Evolutionary conservation across 35 echinoderm and acorn worm species (phyloP).

Genomic region (Apostichopus japonicus): DNA sequence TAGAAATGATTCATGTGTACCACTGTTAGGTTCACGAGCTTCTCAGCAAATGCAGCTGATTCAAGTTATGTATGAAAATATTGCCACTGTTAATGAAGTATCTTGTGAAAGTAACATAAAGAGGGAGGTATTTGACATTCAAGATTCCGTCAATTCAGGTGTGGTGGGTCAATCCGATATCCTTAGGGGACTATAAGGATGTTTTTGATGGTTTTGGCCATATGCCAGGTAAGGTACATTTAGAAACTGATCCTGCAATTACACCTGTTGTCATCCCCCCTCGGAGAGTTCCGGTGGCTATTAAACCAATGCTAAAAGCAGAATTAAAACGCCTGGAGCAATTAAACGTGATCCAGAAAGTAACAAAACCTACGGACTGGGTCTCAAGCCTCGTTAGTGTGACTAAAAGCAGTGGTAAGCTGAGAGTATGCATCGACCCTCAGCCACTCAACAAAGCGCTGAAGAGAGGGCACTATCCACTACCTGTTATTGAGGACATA

Average conservation of each 20-base stretch:
- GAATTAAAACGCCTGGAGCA: constrained; percentile 54
- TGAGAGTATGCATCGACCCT: constrained; percentile 68
- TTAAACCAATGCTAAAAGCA: constrained; percentile 39
- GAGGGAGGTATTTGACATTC: no score
- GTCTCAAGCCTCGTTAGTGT: constrained; percentile 52
- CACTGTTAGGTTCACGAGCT: constrained; percentile 26
- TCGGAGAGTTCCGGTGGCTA: constrained; percentile 6
- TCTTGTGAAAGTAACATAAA: no score
- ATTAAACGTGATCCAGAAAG: constrained; percentile 40
- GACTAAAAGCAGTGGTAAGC: constrained; percentile 58
- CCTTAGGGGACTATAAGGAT: background rate
- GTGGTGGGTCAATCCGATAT: no score
- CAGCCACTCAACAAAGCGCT: constrained; percentile 60
- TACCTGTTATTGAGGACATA: constrained; percentile 46
- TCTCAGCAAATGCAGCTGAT: constrained; percentile 52
- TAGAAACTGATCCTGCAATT: constrained; percentile 26
- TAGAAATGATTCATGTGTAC: background rate
- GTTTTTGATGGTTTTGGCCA: constrained; percentile 32
- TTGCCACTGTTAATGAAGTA: background rate
- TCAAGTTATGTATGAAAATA: constrained; percentile 53
- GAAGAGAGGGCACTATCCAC: constrained; percentile 53
- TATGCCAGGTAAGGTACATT: constrained; percentile 29
- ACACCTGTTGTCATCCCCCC: constrained; percentile 45
- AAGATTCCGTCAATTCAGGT: no score
- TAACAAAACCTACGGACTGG: constrained; percentile 79